These are phyloP conservation scores for Anaspis maculata DNA, from an alignment of 2,888 invertebrate species.

Conservation along the genomic window DNA sequence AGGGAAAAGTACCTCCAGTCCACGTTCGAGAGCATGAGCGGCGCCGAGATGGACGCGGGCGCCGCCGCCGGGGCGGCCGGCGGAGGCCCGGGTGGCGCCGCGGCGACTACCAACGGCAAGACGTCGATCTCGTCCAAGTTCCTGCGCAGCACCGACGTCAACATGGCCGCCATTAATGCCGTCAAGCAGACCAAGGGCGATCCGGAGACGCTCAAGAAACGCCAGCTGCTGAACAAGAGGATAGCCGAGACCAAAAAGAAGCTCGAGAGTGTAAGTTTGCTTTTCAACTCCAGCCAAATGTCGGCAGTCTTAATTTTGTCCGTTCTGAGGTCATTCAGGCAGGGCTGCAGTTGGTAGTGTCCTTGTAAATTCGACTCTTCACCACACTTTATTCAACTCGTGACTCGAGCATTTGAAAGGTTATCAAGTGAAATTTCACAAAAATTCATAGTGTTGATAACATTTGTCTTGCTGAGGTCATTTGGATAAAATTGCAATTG, in stretches of 20 bases:
- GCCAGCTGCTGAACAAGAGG: slow-evolving; percentile 74
- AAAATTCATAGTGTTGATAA: too few relatives aligned
- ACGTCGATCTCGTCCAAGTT: slow-evolving; percentile 59
- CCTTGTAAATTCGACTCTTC: too few relatives aligned
- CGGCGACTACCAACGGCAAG: slow-evolving; percentile 11
- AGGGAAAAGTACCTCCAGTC: slow-evolving; percentile 57
- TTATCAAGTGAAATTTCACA: too few relatives aligned
- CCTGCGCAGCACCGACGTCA: slow-evolving; percentile 35
- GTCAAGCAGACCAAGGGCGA: slow-evolving; percentile 51
- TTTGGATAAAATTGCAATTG: too few relatives aligned
- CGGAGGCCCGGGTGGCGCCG: not conserved
- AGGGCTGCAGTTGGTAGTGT: too few relatives aligned
- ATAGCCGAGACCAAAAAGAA: slow-evolving; percentile 79
- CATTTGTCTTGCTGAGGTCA: too few relatives aligned
- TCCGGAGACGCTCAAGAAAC: slow-evolving; percentile 54
- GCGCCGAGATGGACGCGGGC: slow-evolving; percentile 48
- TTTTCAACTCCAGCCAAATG: too few relatives aligned
- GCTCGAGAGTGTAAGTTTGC: slow-evolving; percentile 70
- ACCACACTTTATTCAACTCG: too few relatives aligned
- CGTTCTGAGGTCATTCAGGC: too few relatives aligned
- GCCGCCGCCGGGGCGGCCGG: too few relatives aligned
- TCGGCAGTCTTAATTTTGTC: too few relatives aligned
- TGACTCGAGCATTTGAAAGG: too few relatives aligned
- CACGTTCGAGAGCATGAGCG: slow-evolving; percentile 65
- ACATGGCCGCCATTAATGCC: slow-evolving; percentile 48